A percentile compares a stretch with the other conserved stretches of the same genome.
Evolutionary conservation across 2,888 invertebrate species (phyloP).

Genomic region (Lottia gigantea): DNA sequence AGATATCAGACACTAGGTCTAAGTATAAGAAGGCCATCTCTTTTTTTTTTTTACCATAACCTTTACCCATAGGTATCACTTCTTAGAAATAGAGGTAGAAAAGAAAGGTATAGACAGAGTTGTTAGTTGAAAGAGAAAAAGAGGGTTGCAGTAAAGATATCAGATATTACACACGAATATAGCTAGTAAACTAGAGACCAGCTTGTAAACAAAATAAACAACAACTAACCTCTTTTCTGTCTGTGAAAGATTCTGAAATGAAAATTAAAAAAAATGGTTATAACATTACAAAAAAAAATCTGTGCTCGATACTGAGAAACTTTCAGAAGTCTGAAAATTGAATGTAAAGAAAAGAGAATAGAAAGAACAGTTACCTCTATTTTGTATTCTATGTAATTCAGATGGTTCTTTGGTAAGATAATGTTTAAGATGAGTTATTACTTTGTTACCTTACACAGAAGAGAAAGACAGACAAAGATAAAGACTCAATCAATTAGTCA

Average conservation of each 20-base stretch:
- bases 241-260: conserved; percentile 1
- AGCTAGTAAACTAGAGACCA: no score
- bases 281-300: no score
- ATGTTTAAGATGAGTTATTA: not conserved
- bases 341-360: no score
- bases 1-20: not conserved
- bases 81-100: not conserved
- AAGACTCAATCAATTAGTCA: no score
- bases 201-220: no score
- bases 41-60: not conserved
- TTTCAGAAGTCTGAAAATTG: no score
- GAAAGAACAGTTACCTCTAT: not conserved
- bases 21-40: not conserved
- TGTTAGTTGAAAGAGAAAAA: not conserved
- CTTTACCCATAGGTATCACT: not conserved
- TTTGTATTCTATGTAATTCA: conserved; percentile 4
- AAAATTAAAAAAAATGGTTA: not conserved
- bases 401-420: not conserved
- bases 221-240: not conserved
- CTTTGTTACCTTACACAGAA: not conserved
- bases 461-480: not conserved
- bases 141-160: no score
- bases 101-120: not conserved
- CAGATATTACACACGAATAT: no score
- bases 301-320: no score